phyloP scores from a whole-genome alignment of 1,140 invertebrate genomes.

The Monomorium pharaonis region DNA sequence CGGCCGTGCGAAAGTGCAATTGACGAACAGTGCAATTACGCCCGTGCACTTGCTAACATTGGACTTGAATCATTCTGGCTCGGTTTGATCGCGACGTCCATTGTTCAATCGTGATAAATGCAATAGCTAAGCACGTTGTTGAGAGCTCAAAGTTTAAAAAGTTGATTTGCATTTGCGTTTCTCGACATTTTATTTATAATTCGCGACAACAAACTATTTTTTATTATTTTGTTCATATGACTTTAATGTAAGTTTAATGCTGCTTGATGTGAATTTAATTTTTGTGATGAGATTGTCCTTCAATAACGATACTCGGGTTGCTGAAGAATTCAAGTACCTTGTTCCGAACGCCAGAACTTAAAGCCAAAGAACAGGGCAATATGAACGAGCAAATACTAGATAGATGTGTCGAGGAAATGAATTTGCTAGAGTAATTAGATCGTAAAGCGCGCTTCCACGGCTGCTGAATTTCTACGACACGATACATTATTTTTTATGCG shows the following conservation, averaged over 20 bases:
- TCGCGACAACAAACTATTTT: background rate
- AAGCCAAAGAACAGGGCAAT: conserved; percentile 58
- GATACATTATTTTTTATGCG: conserved; percentile 31
- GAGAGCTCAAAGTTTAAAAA: background rate
- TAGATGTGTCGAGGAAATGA: conserved; percentile 34
- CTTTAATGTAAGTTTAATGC: background rate
- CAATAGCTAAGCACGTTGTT: background rate
- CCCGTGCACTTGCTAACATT: background rate
- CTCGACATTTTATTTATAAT: background rate
- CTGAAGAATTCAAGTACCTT: conserved; percentile 20
- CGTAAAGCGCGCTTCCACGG: conserved; percentile 37
- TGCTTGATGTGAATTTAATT: background rate
- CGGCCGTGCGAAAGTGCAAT: conserved; percentile 38
- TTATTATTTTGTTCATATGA: background rate
- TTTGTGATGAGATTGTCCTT: background rate
- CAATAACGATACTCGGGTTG: background rate
- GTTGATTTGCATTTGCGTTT: background rate
- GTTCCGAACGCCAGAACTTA: background rate
- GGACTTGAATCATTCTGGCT: conserved; percentile 19
- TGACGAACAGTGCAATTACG: conserved; percentile 28
- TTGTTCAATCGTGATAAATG: conserved; percentile 7
- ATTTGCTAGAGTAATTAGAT: conserved; percentile 51
- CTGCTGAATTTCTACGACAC: conserved; percentile 53
- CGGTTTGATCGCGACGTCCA: background rate
- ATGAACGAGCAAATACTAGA: conserved; percentile 29